Conservation (phyloP, 2,797 vertebrate species). For the Echiichthys vipera region DNA sequence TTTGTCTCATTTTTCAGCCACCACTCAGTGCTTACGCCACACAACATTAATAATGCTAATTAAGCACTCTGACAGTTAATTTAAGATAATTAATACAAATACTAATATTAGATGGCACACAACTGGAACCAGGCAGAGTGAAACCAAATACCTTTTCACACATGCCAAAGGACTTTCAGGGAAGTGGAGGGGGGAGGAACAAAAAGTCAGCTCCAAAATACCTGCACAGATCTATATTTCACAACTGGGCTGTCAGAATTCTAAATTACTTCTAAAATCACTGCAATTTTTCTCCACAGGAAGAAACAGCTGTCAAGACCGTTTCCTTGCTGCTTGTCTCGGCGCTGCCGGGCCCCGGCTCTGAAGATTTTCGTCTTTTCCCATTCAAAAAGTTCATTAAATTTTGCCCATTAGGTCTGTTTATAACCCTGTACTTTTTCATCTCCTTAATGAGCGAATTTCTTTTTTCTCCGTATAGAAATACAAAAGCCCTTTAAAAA, state of each 20-base stretch:
- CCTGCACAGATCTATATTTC: conserved; percentile 67
- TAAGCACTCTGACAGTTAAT: conserved; percentile 84
- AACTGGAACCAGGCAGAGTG: conserved; percentile 51
- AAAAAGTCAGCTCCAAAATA: conserved; percentile 50
- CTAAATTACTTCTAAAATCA: conserved; percentile 64
- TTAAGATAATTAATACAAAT: conserved; percentile 87
- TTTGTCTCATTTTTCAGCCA: conserved; percentile 81
- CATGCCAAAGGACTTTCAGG: conserved; percentile 25
- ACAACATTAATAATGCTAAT: conserved; percentile 86
- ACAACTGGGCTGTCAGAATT: conserved; percentile 59
- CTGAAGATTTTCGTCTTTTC: conserved; percentile 37
- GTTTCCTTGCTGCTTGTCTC: conserved; percentile 28
- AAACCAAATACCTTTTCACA: conserved; percentile 42
- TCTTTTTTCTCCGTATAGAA: conserved; percentile 68
- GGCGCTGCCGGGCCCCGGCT: neutral
- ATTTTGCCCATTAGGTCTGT: conserved; percentile 65
- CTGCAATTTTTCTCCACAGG: conserved; percentile 45
- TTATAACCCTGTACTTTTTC: conserved; percentile 70
- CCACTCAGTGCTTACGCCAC: conserved; percentile 72
- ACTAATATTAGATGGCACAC: conserved; percentile 84
- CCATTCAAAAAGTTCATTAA: conserved; percentile 60
- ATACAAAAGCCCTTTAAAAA: conserved; percentile 65
- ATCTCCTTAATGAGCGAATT: conserved; percentile 69
- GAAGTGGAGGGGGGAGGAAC: neutral
- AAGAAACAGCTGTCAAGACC: conserved; percentile 40